A percentile compares a stretch with the other conserved stretches of the same genome.
phyloP scores from a whole-genome alignment of 2,113 vertebrate species.

The Chaetodon auriga region DNA sequence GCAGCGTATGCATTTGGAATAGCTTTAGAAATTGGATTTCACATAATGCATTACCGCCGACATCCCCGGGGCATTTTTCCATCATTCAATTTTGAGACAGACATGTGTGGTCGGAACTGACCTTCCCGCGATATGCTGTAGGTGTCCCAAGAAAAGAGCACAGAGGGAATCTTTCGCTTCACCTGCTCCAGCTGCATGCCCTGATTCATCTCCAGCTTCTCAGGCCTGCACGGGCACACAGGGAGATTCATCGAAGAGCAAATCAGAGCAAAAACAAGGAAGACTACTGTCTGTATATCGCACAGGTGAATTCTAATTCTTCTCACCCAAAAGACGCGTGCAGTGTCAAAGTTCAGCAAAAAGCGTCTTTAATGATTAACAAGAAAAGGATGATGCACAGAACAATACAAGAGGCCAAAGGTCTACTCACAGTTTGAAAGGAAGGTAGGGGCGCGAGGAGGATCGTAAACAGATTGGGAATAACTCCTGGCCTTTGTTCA shows the following conservation, averaged over 20 bases:
- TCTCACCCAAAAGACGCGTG: not conserved
- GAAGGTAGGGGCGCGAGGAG: constrained; percentile 86
- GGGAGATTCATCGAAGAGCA: not conserved
- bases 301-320: not conserved
- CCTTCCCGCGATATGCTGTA: constrained; percentile 90
- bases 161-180: constrained; percentile 89
- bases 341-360: not conserved
- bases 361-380: constrained; percentile 39
- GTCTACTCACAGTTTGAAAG: constrained; percentile 93
- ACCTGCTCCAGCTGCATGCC: constrained; percentile 91
- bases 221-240: constrained; percentile 82
- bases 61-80: not conserved
- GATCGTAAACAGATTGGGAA: constrained; percentile 92
- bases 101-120: constrained; percentile 70
- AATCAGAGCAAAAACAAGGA: not conserved
- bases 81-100: not conserved
- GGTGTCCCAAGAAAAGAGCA: constrained; percentile 89
- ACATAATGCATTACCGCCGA: not conserved
- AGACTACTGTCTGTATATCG: not conserved
- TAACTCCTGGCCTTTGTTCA: constrained; percentile 92
- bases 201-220: constrained; percentile 91
- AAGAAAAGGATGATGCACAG: not conserved
- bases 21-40: not conserved
- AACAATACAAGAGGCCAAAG: not conserved
- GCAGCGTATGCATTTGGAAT: not conserved